Evolutionary conservation across 2,888 invertebrate genomes (phyloP), one percentile per base, ranked within the genome.

Genomic region (Conchocele bisecta): DNA sequence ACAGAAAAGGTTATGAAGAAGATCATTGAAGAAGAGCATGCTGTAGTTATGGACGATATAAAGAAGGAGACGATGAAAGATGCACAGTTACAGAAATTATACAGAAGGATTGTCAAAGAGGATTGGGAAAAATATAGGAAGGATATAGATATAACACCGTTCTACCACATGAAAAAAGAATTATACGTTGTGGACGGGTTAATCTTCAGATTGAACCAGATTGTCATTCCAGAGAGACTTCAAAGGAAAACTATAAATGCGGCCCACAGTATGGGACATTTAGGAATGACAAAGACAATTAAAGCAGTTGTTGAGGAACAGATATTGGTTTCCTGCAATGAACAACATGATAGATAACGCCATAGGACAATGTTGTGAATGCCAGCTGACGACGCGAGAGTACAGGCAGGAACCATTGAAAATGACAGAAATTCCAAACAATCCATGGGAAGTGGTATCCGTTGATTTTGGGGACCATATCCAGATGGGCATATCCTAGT

Each of bases 391-490:
- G n/a, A n/a, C n/a, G n/a, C n/a, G n/a, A n/a, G n/a, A n/a, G n/a
- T n/a, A 61, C 60, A 60, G 42, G 46, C 42, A 53, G n/a, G 65
- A 60, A 44, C 60, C 60, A 7, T 15, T 67, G 13, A 54, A 71
- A 53, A 20, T 37, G 31, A 67, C 56, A 7, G 33, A 22, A 20
- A 59, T 67, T 17, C 71, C 66, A 26, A 26, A 56, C 29, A 31
- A 2, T 20, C 22, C 58, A 44, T 58, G 58, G 42, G 17, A 42
- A n/a, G n/a, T 9, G 17, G 37, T 58, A 26, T 20, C 58, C 29
- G 44, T 29, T n/a, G 59, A 35, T 20, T 59, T 46, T 59, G 29
- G 31, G n/a, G n/a, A n/a, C n/a, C n/a, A n/a, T 59, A 59, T 33
- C 59, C 28, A 17, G 2, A 50, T 24, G 50, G 59, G 24, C 59